phyloP scores from a whole-genome alignment of 2,888 invertebrate genomes.

The Lepidonotus clava region DNA sequence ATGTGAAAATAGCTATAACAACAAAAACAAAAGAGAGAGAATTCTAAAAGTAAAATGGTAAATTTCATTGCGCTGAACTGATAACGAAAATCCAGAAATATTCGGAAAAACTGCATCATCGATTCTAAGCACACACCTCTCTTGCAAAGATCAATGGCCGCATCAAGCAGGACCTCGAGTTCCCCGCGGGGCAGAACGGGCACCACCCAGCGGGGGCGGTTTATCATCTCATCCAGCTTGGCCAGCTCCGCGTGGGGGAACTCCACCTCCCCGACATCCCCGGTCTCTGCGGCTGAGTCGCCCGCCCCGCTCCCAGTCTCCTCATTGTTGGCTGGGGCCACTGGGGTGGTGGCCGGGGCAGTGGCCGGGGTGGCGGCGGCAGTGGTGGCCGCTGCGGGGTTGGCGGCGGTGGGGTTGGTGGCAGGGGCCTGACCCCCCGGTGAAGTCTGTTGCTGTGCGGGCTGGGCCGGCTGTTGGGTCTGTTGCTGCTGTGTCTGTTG shows the following conservation, averaged over 20 bases:
- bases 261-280: slow-evolving; percentile 78
- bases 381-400: neutral
- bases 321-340: neutral
- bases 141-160: slow-evolving; percentile 91
- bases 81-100: too few species aligned
- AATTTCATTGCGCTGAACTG: too few species aligned
- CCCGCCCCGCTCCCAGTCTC: neutral
- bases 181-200: slow-evolving; percentile 98
- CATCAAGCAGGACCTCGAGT: slow-evolving; percentile 93
- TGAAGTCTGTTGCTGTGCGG: neutral
- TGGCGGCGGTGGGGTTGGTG: neutral
- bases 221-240: slow-evolving; percentile 96
- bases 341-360: neutral
- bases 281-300: slow-evolving; percentile 19
- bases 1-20: too few species aligned
- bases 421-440: neutral
- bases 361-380: neutral
- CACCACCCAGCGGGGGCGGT: slow-evolving; percentile 97
- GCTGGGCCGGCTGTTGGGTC: neutral
- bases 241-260: slow-evolving; percentile 94
- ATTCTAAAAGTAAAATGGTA: too few species aligned
- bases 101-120: too few species aligned
- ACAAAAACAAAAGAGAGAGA: too few species aligned
- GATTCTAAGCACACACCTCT: slow-evolving; percentile 86
- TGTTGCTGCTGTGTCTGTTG: slow-evolving; percentile 46